Conservation (phyloP, 2,888 invertebrate species). For the Coleophora deauratella region DNA sequence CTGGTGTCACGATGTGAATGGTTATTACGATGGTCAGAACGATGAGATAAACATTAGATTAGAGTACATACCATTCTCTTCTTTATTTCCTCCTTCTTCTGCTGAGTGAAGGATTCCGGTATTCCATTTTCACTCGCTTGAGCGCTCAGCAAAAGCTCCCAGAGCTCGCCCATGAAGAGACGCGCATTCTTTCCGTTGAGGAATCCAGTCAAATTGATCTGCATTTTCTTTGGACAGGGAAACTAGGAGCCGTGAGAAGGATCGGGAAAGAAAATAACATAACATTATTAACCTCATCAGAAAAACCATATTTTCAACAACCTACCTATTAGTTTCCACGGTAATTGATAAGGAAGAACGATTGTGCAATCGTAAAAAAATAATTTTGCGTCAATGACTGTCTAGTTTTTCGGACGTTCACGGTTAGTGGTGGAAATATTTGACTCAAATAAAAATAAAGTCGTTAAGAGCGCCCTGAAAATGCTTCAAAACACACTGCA, state of each 20-base stretch:
- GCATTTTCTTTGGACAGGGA: constrained; percentile 98
- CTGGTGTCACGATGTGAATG: too few species aligned
- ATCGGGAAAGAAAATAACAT: constrained; percentile 57
- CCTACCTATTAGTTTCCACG: constrained; percentile 22
- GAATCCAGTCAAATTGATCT: constrained; percentile 99
- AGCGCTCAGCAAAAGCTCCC: constrained; percentile 95
- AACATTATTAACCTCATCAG: constrained; percentile 34
- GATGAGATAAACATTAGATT: too few species aligned
- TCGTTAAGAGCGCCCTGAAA: constrained; percentile 43
- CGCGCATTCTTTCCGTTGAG: constrained; percentile 98
- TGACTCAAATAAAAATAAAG: constrained; percentile 26
- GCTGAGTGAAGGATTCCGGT: constrained; percentile 93
- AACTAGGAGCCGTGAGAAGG: constrained; percentile 77
- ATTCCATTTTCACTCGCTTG: constrained; percentile 97
- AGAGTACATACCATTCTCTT: constrained; percentile 81
- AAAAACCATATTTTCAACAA: constrained; percentile 21
- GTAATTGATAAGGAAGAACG: not conserved
- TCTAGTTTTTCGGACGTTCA: not conserved
- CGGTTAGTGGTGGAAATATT: not conserved
- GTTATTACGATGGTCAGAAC: too few species aligned
- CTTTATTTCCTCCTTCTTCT: constrained; percentile 97
- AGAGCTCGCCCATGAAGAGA: constrained; percentile 97
- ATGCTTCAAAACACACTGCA: constrained; percentile 1
- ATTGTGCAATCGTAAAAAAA: too few species aligned
- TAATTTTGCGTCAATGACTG: not conserved